These are phyloP conservation scores for Taenioides sp. DNA, from an alignment of 2,797 vertebrate species.

Conservation along the genomic window DNA sequence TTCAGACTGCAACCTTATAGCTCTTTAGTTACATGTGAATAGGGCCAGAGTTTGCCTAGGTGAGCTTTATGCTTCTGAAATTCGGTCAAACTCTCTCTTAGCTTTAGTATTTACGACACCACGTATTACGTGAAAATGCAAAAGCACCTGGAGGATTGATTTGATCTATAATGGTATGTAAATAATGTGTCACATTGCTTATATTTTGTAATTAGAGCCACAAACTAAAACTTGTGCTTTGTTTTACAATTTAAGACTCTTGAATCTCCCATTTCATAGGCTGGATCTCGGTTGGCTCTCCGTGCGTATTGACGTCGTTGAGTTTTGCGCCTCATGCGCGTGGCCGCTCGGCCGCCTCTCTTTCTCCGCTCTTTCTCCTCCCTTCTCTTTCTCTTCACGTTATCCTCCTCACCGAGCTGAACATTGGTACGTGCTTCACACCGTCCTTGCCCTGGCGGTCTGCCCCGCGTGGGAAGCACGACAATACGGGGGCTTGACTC, in stretches of 20 bases:
- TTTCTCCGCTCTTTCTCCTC: neutral
- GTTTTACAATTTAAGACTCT: neutral
- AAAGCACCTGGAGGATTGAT: no score
- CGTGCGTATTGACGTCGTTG: slow-evolving; percentile 62
- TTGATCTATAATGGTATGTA: no score
- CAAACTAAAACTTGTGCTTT: no score
- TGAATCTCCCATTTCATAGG: slow-evolving; percentile 16
- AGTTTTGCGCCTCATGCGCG: slow-evolving; percentile 54
- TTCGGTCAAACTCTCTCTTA: no score
- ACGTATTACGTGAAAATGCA: no score
- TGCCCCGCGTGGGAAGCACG: slow-evolving; percentile 65
- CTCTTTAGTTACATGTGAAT: no score
- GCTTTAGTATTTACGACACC: no score
- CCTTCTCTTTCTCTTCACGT: slow-evolving; percentile 30
- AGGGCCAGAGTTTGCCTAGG: no score
- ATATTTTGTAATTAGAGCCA: no score
- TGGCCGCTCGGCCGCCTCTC: slow-evolving; percentile 41
- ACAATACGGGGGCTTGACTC: slow-evolving; percentile 61
- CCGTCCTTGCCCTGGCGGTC: slow-evolving; percentile 44
- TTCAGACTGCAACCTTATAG: neutral
- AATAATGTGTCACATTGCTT: no score
- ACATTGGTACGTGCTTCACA: slow-evolving; percentile 62
- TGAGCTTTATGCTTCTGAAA: no score
- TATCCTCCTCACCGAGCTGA: slow-evolving; percentile 43
- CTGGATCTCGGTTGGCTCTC: neutral